These are phyloP conservation scores for Hesperophylax magnus DNA, from an alignment of 1,140 invertebrate species.

Conservation along the genomic window DNA sequence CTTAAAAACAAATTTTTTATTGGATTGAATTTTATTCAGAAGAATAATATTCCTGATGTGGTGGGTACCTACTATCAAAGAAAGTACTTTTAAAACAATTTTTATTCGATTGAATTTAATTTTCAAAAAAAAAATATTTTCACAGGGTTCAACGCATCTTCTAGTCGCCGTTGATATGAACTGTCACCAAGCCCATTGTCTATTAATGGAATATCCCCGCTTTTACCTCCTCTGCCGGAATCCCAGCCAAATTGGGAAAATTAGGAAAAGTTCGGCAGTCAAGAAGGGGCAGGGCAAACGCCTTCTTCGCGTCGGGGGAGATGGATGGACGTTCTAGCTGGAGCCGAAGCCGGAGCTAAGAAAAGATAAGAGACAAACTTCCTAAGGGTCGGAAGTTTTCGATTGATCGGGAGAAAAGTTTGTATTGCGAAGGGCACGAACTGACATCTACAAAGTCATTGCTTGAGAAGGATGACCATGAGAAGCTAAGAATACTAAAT, in stretches of 20 bases:
- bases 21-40: too few species aligned
- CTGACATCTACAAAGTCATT: not conserved
- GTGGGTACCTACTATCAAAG: too few species aligned
- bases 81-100: too few species aligned
- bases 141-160: too few species aligned
- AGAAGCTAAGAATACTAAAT: too few species aligned
- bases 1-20: too few species aligned
- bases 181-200: slow-evolving; percentile 20
- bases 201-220: not conserved
- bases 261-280: slow-evolving; percentile 16
- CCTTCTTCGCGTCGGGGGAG: not conserved
- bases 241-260: slow-evolving; percentile 10
- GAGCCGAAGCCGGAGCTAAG: not conserved
- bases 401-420: slow-evolving; percentile 14
- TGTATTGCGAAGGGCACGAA: slow-evolving; percentile 5
- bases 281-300: slow-evolving; percentile 15
- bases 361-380: slow-evolving; percentile 3
- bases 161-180: not conserved
- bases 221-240: not conserved
- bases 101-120: too few species aligned
- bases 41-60: too few species aligned
- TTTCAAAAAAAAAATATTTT: too few species aligned
- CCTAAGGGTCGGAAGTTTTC: slow-evolving; percentile 3
- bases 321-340: not conserved
- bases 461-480: too few species aligned